Evolutionary conservation across 2,113 vertebrate species (phyloP), one percentile per base, ranked within the genome.

Genomic region (Rallus limicola): DNA sequence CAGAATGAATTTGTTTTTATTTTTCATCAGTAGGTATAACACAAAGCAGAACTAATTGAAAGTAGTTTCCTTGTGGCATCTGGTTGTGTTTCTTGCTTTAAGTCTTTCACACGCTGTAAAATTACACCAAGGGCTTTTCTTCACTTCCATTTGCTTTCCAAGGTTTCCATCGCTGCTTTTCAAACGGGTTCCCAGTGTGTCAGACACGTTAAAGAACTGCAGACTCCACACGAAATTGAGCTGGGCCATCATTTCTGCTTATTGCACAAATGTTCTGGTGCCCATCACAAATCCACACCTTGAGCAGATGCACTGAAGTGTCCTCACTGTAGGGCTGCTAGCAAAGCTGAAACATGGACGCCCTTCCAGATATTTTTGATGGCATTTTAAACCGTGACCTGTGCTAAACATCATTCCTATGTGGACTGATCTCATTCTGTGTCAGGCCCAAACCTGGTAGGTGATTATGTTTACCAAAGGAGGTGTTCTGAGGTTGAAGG

Each of bases 1-100:
- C 98, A 98, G 97, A 97, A 97, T 72, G 93, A 96, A 92, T 95
- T 97, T 95, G 95, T 95, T 97, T 97, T 97, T 97, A 97, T 98
- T 97, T 95, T 97, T 97, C 96, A 94, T 96, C 95, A 88, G 97
- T 64, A 96, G 92, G 92, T 94, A 94, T 96, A 95, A 88, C 95
- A 90, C 95, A 96, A 92, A 93, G 86, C 94, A 95, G 97, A 94
- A 87, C 94, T 92, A 88, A 97, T 96, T 97, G 88, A 93, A 91
- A 97, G 95, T 95, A 94, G 86, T 85, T 97, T 96, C 89, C 91
- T 81, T 36, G 77, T 71, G 86, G 92, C 95, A 67, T 93, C 94
- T 97, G 95, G 93, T 90, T 69, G 71, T 74, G 90, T 88, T 89
- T 90, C 94, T 95, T 86, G 78, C 90, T 88, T 95, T 90, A 91